These are phyloP conservation scores for Penaeus indicus DNA, from an alignment of 1,140 invertebrate species.

Conservation along the genomic window DNA sequence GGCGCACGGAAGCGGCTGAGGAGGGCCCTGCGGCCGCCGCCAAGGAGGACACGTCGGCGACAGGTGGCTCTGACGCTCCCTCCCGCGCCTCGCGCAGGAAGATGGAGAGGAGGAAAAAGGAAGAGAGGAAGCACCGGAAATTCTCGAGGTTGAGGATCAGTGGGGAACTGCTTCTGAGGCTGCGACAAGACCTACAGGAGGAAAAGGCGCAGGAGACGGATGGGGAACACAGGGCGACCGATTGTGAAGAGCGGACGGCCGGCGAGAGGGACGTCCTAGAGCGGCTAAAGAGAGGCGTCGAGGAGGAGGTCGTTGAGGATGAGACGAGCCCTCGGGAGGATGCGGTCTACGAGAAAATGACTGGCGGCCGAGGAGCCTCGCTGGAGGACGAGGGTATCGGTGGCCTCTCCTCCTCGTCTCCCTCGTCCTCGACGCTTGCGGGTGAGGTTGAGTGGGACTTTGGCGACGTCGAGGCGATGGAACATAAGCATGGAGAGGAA, in stretches of 20 bases:
- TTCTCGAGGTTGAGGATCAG: conserved; percentile 38
- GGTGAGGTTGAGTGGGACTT: neutral
- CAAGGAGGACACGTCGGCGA: too few species aligned
- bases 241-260: neutral
- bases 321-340: neutral
- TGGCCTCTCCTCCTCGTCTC: conserved; percentile 1
- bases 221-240: neutral
- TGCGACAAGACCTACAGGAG: conserved; percentile 7
- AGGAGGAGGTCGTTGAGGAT: neutral
- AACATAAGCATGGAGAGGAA: too few species aligned
- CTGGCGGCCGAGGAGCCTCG: neutral
- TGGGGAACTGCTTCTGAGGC: conserved; percentile 34
- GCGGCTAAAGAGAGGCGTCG: conserved; percentile 11
- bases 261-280: conserved; percentile 28
- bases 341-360: neutral
- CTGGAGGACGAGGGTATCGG: conserved; percentile 37
- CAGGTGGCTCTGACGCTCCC: too few species aligned
- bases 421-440: neutral
- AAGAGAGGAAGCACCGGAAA: neutral
- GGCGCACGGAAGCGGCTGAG: too few species aligned
- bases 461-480: neutral
- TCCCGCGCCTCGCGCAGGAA: neutral
- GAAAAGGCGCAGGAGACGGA: neutral
- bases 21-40: too few species aligned
- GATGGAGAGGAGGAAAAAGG: neutral